Conservation (phyloP, 2,113 vertebrate genomes). For the Zosterops borbonicus region DNA sequence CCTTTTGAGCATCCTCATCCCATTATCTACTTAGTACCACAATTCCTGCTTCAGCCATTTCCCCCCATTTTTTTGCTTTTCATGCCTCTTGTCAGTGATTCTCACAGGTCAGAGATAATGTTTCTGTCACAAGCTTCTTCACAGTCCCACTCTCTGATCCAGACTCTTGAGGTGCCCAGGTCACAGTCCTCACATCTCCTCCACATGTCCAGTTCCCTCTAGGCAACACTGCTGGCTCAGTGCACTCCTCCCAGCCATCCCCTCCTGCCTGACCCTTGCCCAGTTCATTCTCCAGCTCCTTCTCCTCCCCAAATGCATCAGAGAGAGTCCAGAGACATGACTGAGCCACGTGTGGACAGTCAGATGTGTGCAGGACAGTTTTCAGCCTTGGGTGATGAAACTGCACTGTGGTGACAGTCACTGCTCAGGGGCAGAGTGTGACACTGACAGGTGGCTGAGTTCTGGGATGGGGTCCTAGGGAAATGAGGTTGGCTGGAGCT, state of each 20-base stretch:
- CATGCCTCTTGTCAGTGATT: neutral
- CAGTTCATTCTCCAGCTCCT: neutral
- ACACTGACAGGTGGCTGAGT: neutral
- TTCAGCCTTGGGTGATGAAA: neutral
- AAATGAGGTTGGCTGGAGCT: neutral
- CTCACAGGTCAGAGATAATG: neutral
- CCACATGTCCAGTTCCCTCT: neutral
- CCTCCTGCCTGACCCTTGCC: neutral
- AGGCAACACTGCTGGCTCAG: neutral
- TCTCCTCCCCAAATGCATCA: neutral
- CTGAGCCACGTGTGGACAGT: rapidly evolving
- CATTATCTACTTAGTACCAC: neutral
- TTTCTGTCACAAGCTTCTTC: neutral
- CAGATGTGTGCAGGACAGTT: rapidly evolving
- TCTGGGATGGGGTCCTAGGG: neutral
- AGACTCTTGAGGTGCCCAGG: neutral
- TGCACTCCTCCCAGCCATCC: neutral
- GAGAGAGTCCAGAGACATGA: neutral
- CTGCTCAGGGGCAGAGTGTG: neutral
- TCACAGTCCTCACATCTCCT: neutral
- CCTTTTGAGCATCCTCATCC: neutral
- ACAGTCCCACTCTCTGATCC: neutral
- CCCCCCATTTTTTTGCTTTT: neutral
- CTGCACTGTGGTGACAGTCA: neutral
- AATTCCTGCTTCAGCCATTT: neutral